These are phyloP conservation scores for Chesias legatella DNA, from an alignment of 2,888 invertebrate genomes.

Conservation along the genomic window DNA sequence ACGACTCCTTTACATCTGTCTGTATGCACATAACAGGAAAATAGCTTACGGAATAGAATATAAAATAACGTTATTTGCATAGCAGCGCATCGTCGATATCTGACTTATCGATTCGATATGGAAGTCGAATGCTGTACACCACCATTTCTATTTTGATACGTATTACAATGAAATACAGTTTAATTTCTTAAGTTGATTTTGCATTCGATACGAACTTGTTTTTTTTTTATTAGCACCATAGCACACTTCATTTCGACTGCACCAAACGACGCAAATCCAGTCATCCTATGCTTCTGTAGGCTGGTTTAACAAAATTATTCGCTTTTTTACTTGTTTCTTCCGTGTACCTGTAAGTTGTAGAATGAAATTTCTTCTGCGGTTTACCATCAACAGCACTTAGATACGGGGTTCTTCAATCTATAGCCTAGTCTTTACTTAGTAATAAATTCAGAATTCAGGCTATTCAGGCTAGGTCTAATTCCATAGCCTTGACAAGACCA, in stretches of 20 bases:
- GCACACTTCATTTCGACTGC: constrained; percentile 9
- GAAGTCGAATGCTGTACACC: not conserved
- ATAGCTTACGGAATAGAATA: constrained; percentile 28
- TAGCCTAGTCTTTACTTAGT: too few relatives aligned
- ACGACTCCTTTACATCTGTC: constrained; percentile 11
- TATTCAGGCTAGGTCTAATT: too few relatives aligned
- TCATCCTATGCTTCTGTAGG: too few relatives aligned
- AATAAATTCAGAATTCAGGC: too few relatives aligned
- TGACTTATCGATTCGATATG: constrained; percentile 20
- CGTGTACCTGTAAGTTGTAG: too few relatives aligned
- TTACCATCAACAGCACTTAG: too few relatives aligned
- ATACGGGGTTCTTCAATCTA: too few relatives aligned
- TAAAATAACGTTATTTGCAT: constrained; percentile 28
- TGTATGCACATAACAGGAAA: constrained; percentile 19
- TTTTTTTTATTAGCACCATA: constrained; percentile 12
- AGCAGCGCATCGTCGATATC: constrained; percentile 18
- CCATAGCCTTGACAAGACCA: too few relatives aligned
- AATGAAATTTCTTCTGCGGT: too few relatives aligned
- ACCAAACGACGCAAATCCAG: too few relatives aligned
- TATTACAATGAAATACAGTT: not conserved
- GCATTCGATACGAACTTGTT: not conserved
- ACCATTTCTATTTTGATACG: not conserved
- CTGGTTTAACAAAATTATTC: too few relatives aligned
- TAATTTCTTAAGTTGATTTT: not conserved
- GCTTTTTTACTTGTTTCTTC: too few relatives aligned